A percentile compares a stretch with the other conserved stretches of the same genome.
phyloP scores from a whole-genome alignment of 30 jellyfish, hydroid and myxozoan species.

The Pseudorhiza aurosa region DNA sequence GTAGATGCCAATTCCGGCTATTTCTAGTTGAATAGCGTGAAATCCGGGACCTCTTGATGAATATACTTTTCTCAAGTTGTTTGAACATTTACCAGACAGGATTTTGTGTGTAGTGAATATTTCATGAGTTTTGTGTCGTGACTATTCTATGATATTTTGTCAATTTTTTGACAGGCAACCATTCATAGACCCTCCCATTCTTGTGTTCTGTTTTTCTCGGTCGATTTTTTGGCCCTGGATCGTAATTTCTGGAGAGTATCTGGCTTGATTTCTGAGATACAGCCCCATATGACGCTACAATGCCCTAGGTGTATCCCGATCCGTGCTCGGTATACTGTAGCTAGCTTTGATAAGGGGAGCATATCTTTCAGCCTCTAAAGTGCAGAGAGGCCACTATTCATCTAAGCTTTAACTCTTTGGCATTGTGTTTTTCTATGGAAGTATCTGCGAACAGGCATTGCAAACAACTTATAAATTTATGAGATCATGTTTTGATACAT shows the following conservation, averaged over 20 bases:
- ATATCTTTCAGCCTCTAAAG: slow-evolving; percentile 9
- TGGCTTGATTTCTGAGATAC: slow-evolving; percentile 29
- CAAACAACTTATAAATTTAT: too few species aligned
- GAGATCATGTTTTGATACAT: too few species aligned
- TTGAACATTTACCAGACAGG: not conserved
- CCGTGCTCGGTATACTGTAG: slow-evolving; percentile 31
- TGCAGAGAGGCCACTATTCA: slow-evolving; percentile 8
- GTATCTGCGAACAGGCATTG: too few species aligned
- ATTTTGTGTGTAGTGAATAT: not conserved
- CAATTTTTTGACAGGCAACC: slow-evolving; percentile 8
- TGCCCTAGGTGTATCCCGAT: not conserved
- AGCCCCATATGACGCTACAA: slow-evolving; percentile 21
- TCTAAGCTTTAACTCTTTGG: slow-evolving; percentile 14
- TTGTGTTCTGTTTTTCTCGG: slow-evolving; percentile 7
- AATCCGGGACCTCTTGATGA: too few species aligned
- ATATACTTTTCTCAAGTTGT: not conserved
- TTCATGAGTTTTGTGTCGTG: not conserved
- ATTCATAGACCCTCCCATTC: slow-evolving; percentile 20
- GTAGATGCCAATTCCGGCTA: not conserved
- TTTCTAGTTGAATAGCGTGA: not conserved
- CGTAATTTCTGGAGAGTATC: slow-evolving; percentile 24
- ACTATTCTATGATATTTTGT: not conserved
- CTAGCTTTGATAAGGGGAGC: slow-evolving; percentile 29
- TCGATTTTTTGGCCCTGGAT: slow-evolving; percentile 4
- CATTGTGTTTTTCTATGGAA: too few species aligned